These are phyloP conservation scores for Dendroctonus valens DNA, from an alignment of 1,140 invertebrate genomes.

Conservation along the genomic window DNA sequence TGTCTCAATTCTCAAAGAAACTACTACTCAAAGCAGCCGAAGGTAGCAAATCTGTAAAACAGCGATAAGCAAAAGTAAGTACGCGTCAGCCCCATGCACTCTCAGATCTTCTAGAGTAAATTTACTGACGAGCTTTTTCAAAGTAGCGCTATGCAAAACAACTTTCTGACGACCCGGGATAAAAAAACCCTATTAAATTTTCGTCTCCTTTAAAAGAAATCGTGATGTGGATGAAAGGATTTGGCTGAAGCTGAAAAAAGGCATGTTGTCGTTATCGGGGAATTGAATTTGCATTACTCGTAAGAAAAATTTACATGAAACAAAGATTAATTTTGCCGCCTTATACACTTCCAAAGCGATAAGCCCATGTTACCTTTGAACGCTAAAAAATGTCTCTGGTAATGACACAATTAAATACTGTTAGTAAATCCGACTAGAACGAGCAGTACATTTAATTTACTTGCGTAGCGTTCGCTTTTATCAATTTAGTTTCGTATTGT, in stretches of 20 bases:
- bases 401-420: too few species aligned
- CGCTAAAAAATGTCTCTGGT: too few species aligned
- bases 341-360: too few species aligned
- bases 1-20: too few species aligned
- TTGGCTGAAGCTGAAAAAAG: slow-evolving; percentile 19
- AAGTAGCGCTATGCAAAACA: slow-evolving; percentile 22
- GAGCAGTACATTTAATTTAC: too few species aligned
- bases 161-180: slow-evolving; percentile 19
- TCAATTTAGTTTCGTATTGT: too few species aligned
- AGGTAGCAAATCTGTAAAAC: neutral
- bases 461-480: too few species aligned
- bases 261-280: slow-evolving; percentile 13
- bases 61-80: slow-evolving; percentile 9
- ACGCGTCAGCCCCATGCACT: slow-evolving; percentile 7
- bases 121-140: slow-evolving; percentile 21
- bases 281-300: slow-evolving; percentile 24
- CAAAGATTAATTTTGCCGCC: slow-evolving; percentile 15
- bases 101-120: slow-evolving; percentile 7
- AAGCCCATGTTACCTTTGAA: too few species aligned
- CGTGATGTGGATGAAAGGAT: slow-evolving; percentile 27
- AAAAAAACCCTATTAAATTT: slow-evolving; percentile 23
- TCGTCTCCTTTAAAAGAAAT: slow-evolving; percentile 26
- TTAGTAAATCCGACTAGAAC: too few species aligned
- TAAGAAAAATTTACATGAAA: slow-evolving; percentile 21
- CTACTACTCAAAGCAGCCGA: neutral